These are phyloP conservation scores for Amphipoea oculea DNA, from an alignment of 2,888 invertebrate genomes.

Conservation along the genomic window DNA sequence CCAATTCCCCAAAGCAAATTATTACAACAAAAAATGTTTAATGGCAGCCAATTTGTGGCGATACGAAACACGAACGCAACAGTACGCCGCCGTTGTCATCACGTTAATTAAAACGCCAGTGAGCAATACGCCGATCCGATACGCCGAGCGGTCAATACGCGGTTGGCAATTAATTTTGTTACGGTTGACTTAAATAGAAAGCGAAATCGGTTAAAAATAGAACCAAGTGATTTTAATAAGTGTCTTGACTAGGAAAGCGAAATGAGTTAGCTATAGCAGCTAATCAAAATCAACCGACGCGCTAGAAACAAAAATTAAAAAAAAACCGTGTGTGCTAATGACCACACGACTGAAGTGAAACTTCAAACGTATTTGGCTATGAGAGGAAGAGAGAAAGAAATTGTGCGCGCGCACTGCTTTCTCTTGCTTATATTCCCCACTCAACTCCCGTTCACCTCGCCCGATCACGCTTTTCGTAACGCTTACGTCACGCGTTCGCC, in stretches of 20 bases:
- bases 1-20: constrained; percentile 47
- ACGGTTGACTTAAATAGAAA: constrained; percentile 39
- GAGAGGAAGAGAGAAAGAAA: no score
- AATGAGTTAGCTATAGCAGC: constrained; percentile 14
- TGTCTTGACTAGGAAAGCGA: constrained; percentile 1
- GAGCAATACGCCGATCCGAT: constrained; percentile 61
- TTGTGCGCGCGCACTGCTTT: no score
- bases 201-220: constrained; percentile 27
- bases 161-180: constrained; percentile 47
- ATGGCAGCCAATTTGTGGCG: constrained; percentile 59
- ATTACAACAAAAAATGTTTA: constrained; percentile 57
- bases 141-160: constrained; percentile 57
- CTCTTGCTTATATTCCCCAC: no score
- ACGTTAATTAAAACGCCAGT: constrained; percentile 64
- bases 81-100: constrained; percentile 62
- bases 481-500: no score
- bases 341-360: no score
- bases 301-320: no score
- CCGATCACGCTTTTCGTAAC: no score
- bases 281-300: no score
- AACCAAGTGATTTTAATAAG: constrained; percentile 1
- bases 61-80: constrained; percentile 61
- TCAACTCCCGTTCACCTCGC: no score
- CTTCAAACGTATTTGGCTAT: no score
- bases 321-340: no score